phyloP scores from a whole-genome alignment of 1,140 invertebrate genomes.

The Brachystomella parvula region DNA sequence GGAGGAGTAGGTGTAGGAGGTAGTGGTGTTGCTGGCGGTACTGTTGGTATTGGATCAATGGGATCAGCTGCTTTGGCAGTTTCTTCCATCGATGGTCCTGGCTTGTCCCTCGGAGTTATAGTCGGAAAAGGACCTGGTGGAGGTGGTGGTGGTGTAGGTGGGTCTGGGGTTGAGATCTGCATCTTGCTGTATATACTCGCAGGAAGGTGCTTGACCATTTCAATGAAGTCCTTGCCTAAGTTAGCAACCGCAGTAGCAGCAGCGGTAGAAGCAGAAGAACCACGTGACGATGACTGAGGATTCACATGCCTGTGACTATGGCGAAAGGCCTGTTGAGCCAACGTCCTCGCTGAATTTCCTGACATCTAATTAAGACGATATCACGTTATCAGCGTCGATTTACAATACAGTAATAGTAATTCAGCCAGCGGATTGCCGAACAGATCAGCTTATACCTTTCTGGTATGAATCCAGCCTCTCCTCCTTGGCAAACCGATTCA shows the following conservation, averaged over 20 bases:
- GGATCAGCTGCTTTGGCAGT: not conserved
- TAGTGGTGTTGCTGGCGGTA: not conserved
- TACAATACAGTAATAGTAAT: no score
- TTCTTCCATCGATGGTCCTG: not conserved
- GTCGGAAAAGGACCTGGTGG: slow-evolving; percentile 1
- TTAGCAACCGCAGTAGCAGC: not conserved
- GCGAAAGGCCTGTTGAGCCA: slow-evolving; percentile 5
- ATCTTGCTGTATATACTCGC: not conserved
- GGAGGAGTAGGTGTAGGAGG: no score
- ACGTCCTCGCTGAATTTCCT: not conserved
- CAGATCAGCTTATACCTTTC: no score
- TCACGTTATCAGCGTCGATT: no score
- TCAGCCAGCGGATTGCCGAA: no score
- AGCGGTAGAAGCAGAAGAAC: not conserved
- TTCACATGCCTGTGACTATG: not conserved
- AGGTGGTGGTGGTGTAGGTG: slow-evolving; percentile 5
- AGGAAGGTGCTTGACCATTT: not conserved
- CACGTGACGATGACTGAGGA: not conserved
- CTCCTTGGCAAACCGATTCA: no score
- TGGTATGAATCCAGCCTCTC: no score
- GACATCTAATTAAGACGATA: slow-evolving; percentile 1
- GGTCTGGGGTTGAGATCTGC: not conserved
- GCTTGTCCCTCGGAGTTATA: not conserved
- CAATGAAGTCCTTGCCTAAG: not conserved
- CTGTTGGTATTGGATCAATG: not conserved